Evolutionary conservation across 2,888 invertebrate species (phyloP), one percentile per base, ranked within the genome.

Genomic region (Gymnocheta viridis): DNA sequence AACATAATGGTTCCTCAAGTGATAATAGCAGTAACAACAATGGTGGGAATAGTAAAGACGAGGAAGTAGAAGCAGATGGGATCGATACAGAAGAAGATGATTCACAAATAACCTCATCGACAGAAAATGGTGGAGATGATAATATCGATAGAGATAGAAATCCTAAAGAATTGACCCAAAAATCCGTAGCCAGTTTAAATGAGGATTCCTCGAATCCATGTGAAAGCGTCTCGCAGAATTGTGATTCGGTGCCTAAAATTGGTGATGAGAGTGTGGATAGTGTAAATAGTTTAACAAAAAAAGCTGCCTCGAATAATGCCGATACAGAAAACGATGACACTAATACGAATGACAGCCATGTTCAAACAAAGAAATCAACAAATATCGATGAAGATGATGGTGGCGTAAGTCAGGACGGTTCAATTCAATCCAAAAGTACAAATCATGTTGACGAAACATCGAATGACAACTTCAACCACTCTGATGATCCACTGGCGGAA

Each of bases 101-200:
- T 82, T 91, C 92, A 79, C 90, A 91, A 87, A 89, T 91, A 79
- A 90, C 88, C 12, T 86, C 87, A n/a, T 90, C 89, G 76, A 89
- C 91, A 12, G 88, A 89, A 77, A 90, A 89, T 77, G 89, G 89
- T 83, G 88, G 87, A 29, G 38, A 70, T 19, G 82, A 56, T 47
- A 76, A 64, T 60, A 66, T 32, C 27, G 69, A 51, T 32, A 67
- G 51, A 54, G 67, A 81, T 19, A n/a, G 22, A 12, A 70, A 72
- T 14, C 4, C 58, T 56, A 72, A 67, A 41, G 72, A 79, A 32
- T 60, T 70, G 4, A 27, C 54, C 22, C 51, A 67, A 17, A 85
- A 85, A 9, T 44, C 85, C 0, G 24, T 29, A 12, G 24, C 69
- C 6, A 85, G 69, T 17, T 54, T 80, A 22, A 85, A 83, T 70